A percentile compares a stretch with the other conserved stretches of the same genome.
Conservation (phyloP, 1,140 invertebrate species). For the Pachypeltis micranthus region DNA sequence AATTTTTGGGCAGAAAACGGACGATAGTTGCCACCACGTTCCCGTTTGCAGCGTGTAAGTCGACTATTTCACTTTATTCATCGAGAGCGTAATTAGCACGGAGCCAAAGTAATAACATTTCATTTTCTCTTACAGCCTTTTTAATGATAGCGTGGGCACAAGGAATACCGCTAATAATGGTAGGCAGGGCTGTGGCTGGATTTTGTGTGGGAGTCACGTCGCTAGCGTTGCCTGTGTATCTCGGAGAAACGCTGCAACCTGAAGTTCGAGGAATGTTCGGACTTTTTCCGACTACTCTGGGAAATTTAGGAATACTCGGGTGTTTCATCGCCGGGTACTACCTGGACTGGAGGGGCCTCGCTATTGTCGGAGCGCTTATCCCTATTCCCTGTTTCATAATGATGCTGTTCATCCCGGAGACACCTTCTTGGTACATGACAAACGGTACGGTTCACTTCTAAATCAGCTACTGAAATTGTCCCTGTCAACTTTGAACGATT, state of each 20-base stretch:
- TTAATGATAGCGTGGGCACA: conserved; percentile 60
- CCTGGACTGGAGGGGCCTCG: conserved; percentile 64
- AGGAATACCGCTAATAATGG: conserved; percentile 54
- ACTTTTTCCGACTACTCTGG: conserved; percentile 77
- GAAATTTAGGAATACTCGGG: conserved; percentile 74
- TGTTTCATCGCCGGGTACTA: conserved; percentile 62
- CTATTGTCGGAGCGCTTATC: conserved; percentile 59
- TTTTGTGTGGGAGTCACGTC: conserved; percentile 76
- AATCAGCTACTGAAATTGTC: neutral
- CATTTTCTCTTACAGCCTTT: conserved; percentile 60
- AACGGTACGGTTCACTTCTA: conserved; percentile 42
- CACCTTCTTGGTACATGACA: conserved; percentile 74
- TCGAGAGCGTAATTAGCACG: too few relatives aligned
- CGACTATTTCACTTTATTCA: too few relatives aligned
- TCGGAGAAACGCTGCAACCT: conserved; percentile 83
- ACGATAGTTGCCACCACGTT: conserved; percentile 66
- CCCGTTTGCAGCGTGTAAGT: conserved; percentile 60
- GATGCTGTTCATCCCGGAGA: conserved; percentile 77
- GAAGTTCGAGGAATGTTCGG: conserved; percentile 79
- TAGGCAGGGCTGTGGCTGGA: conserved; percentile 64
- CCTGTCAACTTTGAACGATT: too few relatives aligned
- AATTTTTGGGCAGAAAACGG: conserved; percentile 66
- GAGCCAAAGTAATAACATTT: too few relatives aligned
- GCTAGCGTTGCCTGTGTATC: conserved; percentile 74
- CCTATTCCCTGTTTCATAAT: conserved; percentile 63